Evolutionary conservation across 2,797 vertebrate species (phyloP), one percentile per base, ranked within the genome.

Genomic region (Ataeniobius toweri): DNA sequence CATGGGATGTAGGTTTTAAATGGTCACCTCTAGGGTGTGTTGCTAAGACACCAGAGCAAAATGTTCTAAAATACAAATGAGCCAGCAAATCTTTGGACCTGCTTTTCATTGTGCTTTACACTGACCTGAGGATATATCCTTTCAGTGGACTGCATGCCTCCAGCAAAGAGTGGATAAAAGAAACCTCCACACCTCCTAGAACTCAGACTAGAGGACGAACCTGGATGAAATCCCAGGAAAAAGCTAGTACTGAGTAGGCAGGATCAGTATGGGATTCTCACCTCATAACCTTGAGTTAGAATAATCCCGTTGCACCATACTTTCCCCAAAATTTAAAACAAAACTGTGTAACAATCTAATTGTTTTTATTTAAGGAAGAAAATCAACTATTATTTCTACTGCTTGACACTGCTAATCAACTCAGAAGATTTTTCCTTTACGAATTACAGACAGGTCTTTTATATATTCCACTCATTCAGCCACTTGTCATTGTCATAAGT

Each of bases 31-130:
- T 9, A 20, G 83, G 84, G 79, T 63, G 50, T 8, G 93, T 94
- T 93, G 92, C 93, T 84, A 88, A 36, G 93, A 87, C 80, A 86
- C 89, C 80, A 22, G 58, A 75, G 79, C 75, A 79, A 94, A 87
- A 90, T 90, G 86, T 90, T 80, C 85, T 71, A 73, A 85, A 88
- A 81, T 81, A 89, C 88, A 91, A 93, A 90, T 85, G 84, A 88
- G 84, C 72, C 36, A 61, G 87, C 80, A 79, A 86, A 86, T 85
- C 82, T 72, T 20, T 75, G 39, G 75, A 50, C 68, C 82, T 59
- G 83, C 76, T 79, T 88, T 72, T 78, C 81, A 85, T 84, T 82
- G 91, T 78, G 89, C 88, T 88, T 81, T 93, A 82, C 85, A 83
- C 90, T 5, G 88, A 90, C 89, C 83, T 72, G 84, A 0, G 55